Evolutionary conservation across 2,797 vertebrate species (phyloP).

Genomic region (Kryptopterus vitreolus): DNA sequence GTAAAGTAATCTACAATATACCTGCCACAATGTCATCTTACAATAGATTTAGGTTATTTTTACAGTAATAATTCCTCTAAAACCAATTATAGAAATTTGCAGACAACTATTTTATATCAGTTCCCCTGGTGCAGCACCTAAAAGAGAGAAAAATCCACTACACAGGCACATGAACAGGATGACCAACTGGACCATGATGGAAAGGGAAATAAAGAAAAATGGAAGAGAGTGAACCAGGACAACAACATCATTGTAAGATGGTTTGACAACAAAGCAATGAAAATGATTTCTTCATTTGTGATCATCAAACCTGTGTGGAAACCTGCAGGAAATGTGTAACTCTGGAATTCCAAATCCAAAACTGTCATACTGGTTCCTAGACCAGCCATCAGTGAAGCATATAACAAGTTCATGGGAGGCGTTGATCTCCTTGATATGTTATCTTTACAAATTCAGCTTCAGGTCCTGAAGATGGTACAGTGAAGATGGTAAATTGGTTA

Average conservation of each 20-base stretch:
- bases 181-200: constrained; percentile 34
- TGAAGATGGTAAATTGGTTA: constrained; percentile 55
- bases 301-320: constrained; percentile 4
- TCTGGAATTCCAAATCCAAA: constrained; percentile 50
- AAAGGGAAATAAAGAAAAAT: constrained; percentile 34
- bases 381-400: constrained; percentile 53
- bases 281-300: constrained; percentile 43
- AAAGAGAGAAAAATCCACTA: constrained; percentile 47
- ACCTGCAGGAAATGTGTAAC: constrained; percentile 42
- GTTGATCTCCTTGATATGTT: constrained; percentile 48
- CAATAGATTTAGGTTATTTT: no score
- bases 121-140: constrained; percentile 38
- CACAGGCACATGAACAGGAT: constrained; percentile 49
- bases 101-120: constrained; percentile 47
- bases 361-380: constrained; percentile 46
- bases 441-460: constrained; percentile 48
- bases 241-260: constrained; percentile 43
- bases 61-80: no score
- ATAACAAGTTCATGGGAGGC: constrained; percentile 55
- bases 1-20: no score
- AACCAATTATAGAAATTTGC: no score
- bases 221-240: constrained; percentile 50
- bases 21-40: no score
- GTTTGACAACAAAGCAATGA: constrained; percentile 54
- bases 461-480: constrained; percentile 51